These are phyloP conservation scores for Balaenoptera acutorostrata DNA, from an alignment of 2,113 vertebrate species.

Conservation along the genomic window DNA sequence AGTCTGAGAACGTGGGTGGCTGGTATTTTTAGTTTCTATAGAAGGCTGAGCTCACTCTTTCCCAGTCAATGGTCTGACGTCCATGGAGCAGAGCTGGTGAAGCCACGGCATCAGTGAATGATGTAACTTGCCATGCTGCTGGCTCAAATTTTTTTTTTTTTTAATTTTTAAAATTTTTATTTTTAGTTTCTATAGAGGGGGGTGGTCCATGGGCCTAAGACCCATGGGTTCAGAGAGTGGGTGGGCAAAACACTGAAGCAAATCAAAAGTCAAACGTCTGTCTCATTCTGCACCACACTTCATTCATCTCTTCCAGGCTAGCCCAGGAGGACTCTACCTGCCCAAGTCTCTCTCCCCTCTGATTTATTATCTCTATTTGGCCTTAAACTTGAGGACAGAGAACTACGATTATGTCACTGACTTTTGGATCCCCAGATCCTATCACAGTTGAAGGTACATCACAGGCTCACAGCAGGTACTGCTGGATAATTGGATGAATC, in stretches of 20 bases:
- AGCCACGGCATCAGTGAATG: rapidly evolving
- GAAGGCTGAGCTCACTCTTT: neutral
- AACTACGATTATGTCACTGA: neutral
- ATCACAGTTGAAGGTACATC: rapidly evolving
- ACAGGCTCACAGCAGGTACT: neutral
- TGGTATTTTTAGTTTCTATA: neutral
- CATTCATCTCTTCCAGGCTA: neutral
- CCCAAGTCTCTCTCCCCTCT: neutral
- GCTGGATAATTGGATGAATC: neutral
- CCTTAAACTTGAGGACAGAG: neutral
- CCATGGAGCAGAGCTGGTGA: neutral
- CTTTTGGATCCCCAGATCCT: rapidly evolving
- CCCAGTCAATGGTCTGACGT: neutral
- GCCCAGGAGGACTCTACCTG: neutral
- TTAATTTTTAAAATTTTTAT: too few species aligned
- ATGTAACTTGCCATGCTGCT: neutral
- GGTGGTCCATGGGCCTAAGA: too few species aligned
- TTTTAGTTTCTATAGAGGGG: neutral
- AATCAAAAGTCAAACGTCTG: neutral
- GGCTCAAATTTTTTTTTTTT: neutral
- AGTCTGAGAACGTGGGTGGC: neutral
- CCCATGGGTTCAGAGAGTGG: neutral
- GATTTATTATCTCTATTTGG: neutral
- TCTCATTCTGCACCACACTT: neutral
- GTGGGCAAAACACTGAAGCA: neutral